Percentiles rank a stretch among this genome's conserved stretches.
Evolutionary conservation across 2,888 invertebrate species (phyloP).

Genomic region (Morinoia aosen): DNA sequence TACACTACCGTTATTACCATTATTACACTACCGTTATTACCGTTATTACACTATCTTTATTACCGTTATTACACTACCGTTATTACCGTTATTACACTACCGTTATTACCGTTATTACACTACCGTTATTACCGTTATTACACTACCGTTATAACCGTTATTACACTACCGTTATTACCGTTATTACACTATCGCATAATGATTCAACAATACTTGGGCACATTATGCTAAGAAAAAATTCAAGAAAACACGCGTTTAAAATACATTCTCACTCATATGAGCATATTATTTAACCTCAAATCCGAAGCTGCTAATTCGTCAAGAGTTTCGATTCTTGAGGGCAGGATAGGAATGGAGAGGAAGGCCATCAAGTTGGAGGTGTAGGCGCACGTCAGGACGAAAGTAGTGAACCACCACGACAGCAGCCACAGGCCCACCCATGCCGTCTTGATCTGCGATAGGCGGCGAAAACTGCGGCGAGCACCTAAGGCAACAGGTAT

Average conservation of each 20-base stretch:
- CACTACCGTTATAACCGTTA: background rate
- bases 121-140: too few relatives aligned
- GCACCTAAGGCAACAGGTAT: background rate
- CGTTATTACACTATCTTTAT: too few relatives aligned
- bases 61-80: background rate
- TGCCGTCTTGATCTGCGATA: background rate
- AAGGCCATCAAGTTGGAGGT: constrained; percentile 61
- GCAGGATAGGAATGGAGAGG: constrained; percentile 58
- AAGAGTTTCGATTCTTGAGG: constrained; percentile 60
- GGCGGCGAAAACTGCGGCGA: background rate
- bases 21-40: too few relatives aligned
- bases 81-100: too few relatives aligned
- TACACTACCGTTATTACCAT: too few relatives aligned
- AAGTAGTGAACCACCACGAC: constrained; percentile 57
- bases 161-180: background rate
- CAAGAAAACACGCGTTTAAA: background rate
- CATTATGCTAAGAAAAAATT: background rate
- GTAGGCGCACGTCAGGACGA: constrained; percentile 60
- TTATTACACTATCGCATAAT: background rate
- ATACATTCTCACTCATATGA: background rate
- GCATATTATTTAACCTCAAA: constrained; percentile 48
- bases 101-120: too few relatives aligned
- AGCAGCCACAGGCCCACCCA: constrained; percentile 55
- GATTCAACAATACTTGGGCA: background rate
- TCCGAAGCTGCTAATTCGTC: constrained; percentile 54